Evolutionary conservation across 1,140 invertebrate species (phyloP).

Genomic region (Zaprionus ghesquierei): DNA sequence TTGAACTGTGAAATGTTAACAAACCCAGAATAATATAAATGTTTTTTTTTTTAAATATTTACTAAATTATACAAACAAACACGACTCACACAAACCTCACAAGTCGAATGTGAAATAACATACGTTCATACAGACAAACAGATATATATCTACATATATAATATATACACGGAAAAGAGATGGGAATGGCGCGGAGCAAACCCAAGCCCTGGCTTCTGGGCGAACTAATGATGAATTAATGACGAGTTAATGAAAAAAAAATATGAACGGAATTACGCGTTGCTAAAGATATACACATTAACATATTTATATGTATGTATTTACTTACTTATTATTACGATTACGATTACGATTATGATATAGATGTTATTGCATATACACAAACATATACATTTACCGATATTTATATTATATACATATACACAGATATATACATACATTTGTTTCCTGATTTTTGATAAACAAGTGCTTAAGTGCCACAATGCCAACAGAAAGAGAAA

Average conservation of each 20-base stretch:
- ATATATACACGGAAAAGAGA: neutral
- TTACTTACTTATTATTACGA: constrained; percentile 70
- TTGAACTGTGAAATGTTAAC: constrained; percentile 67
- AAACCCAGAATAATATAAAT: constrained; percentile 14
- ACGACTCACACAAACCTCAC: neutral
- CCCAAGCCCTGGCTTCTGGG: neutral
- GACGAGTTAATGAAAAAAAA: neutral
- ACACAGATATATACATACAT: constrained; percentile 24
- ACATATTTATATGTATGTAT: constrained; percentile 79
- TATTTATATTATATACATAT: constrained; percentile 42
- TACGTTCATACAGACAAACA: neutral
- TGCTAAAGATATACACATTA: constrained; percentile 62
- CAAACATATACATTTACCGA: constrained; percentile 57
- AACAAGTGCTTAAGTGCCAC: constrained; percentile 27
- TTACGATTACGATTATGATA: constrained; percentile 51
- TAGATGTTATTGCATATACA: constrained; percentile 80
- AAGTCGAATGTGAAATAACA: constrained; percentile 14
- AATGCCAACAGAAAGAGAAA: neutral
- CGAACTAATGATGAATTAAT: neutral
- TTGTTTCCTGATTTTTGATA: constrained; percentile 33
- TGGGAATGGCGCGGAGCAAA: neutral
- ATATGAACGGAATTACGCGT: constrained; percentile 17
- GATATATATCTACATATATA: neutral
- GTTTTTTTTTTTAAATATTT: constrained; percentile 41
- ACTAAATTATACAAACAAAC: constrained; percentile 18